Evolutionary conservation across 2,797 vertebrate species (phyloP).

Genomic region (Prionace glauca): DNA sequence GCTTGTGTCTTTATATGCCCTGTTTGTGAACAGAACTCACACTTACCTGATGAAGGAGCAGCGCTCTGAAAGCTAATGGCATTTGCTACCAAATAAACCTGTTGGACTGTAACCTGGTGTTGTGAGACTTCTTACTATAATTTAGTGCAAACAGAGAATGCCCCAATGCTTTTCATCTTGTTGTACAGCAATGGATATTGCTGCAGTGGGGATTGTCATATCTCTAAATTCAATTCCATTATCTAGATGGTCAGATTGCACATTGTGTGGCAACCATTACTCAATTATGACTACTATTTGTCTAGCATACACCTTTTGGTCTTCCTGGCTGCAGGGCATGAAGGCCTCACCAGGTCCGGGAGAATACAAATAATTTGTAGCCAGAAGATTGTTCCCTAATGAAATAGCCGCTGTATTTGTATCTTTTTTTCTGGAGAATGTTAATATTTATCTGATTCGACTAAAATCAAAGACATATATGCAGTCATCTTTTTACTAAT

Average conservation of each 20-base stretch:
- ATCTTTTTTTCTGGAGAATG: not conserved
- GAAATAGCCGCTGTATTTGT: not conserved
- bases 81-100: too few relatives aligned
- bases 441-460: not conserved
- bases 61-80: too few relatives aligned
- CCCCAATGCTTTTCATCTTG: not conserved
- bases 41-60: too few relatives aligned
- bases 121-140: not conserved
- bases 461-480: not conserved
- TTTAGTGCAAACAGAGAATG: not conserved
- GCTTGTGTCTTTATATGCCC: too few relatives aligned
- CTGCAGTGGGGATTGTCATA: not conserved
- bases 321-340: not conserved
- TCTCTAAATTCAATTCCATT: not conserved
- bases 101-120: too few relatives aligned
- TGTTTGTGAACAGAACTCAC: too few relatives aligned
- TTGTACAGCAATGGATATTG: not conserved
- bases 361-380: not conserved
- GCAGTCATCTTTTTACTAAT: not conserved
- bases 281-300: not conserved
- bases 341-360: not conserved
- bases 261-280: not conserved
- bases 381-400: not conserved
- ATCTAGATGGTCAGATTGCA: not conserved
- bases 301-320: too few relatives aligned